Evolutionary conservation across 2,797 vertebrate species (phyloP).

Genomic region (Esox masquinongy): DNA sequence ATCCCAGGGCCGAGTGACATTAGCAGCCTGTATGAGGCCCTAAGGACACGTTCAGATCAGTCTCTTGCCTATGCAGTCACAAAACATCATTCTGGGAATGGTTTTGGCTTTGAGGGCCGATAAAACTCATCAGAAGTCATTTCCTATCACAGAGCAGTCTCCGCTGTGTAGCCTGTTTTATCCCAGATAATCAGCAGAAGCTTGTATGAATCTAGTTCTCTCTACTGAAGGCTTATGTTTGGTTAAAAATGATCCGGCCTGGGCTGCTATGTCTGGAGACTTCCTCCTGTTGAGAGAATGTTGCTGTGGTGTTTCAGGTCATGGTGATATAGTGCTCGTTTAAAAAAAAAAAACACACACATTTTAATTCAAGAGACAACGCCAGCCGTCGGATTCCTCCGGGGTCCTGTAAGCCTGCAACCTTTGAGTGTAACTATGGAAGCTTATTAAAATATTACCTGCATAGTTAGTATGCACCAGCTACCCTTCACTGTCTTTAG

Average conservation of each 20-base stretch:
- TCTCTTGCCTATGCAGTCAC: conserved; percentile 70
- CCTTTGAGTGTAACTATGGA: conserved; percentile 16
- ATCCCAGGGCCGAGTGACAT: conserved; percentile 73
- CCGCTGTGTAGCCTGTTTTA: conserved; percentile 33
- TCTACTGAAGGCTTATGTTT: conserved; percentile 53
- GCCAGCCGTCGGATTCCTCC: background rate
- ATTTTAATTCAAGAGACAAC: conserved; percentile 11
- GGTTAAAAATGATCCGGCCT: conserved; percentile 31
- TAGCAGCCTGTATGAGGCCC: conserved; percentile 76
- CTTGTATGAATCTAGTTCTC: conserved; percentile 36
- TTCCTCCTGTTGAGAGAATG: background rate
- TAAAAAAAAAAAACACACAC: conserved; percentile 17
- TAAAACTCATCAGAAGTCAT: conserved; percentile 68
- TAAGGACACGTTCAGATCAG: conserved; percentile 74
- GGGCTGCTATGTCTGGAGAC: conserved; percentile 3
- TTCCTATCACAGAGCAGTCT: conserved; percentile 60
- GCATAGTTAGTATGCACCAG: conserved; percentile 21
- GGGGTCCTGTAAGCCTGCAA: conserved; percentile 23
- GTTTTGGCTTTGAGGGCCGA: conserved; percentile 71
- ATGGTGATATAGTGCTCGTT: background rate
- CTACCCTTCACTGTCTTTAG: conserved; percentile 34
- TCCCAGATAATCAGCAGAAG: conserved; percentile 49
- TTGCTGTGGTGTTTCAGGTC: conserved; percentile 1
- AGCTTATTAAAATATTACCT: conserved; percentile 33
- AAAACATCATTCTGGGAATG: conserved; percentile 72